Conservation (phyloP, 1,140 invertebrate genomes). For the Rhynchophorus ferrugineus region DNA sequence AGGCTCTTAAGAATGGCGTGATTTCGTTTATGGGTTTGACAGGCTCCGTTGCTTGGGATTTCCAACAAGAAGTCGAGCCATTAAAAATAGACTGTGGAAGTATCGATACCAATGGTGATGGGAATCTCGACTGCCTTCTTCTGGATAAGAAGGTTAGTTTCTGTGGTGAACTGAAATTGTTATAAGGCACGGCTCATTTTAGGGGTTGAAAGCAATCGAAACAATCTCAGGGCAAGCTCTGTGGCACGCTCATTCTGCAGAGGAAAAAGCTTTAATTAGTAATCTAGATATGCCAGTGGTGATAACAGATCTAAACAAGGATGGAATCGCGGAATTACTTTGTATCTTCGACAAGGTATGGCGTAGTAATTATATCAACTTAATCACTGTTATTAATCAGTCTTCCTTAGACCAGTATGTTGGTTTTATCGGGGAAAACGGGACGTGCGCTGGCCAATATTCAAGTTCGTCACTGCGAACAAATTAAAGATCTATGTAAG, state of each 20-base stretch:
- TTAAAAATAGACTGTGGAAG: slow-evolving; percentile 60
- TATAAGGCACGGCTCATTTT: no score
- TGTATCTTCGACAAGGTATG: slow-evolving; percentile 46
- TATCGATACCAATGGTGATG: slow-evolving; percentile 61
- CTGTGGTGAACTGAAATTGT: no score
- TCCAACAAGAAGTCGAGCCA: slow-evolving; percentile 53
- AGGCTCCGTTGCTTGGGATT: slow-evolving; percentile 53
- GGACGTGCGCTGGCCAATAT: slow-evolving; percentile 22
- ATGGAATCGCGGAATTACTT: slow-evolving; percentile 60
- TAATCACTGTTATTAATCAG: background rate
- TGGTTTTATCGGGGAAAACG: slow-evolving; percentile 23
- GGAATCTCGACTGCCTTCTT: slow-evolving; percentile 63
- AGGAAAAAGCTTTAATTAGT: slow-evolving; percentile 26
- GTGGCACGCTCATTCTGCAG: slow-evolving; percentile 53
- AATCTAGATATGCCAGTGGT: slow-evolving; percentile 60
- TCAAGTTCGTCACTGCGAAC: slow-evolving; percentile 6
- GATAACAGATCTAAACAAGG: slow-evolving; percentile 63
- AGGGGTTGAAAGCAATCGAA: slow-evolving; percentile 61
- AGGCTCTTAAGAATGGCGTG: slow-evolving; percentile 43
- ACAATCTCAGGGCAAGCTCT: slow-evolving; percentile 57
- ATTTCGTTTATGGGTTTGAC: slow-evolving; percentile 51
- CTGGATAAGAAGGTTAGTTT: slow-evolving; percentile 48
- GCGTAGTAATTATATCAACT: slow-evolving; percentile 21
- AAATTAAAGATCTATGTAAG: slow-evolving; percentile 3
- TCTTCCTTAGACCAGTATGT: slow-evolving; percentile 10